Evolutionary conservation across 2,113 vertebrate genomes (phyloP).

Genomic region (zebrafish (Danio rerio)): GRCz12tu NC_133196.1:37695501-37696000

Average conservation of each 20-base stretch:
- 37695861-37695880: background rate
- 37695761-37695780: background rate
- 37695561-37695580: background rate
- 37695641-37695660: background rate
- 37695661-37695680: background rate
- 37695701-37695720: too few species aligned
- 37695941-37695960: background rate
- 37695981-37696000: background rate
- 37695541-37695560: too few species aligned
- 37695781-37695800: slow-evolving; percentile 68
- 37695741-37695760: background rate
- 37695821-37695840: background rate
- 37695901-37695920: background rate
- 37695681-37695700: background rate
- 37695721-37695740: background rate
- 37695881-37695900: background rate
- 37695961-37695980: slow-evolving; percentile 16
- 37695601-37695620: slow-evolving; percentile 16
- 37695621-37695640: slow-evolving; percentile 18
- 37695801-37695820: slow-evolving; percentile 67
- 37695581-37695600: background rate
- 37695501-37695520: too few species aligned
- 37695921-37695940: background rate
- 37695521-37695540: too few species aligned
- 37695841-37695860: background rate